Evolutionary conservation across 2,113 vertebrate genomes (phyloP), one percentile per base, ranked within the genome.

Genomic region (Bubo scandiacus): DNA sequence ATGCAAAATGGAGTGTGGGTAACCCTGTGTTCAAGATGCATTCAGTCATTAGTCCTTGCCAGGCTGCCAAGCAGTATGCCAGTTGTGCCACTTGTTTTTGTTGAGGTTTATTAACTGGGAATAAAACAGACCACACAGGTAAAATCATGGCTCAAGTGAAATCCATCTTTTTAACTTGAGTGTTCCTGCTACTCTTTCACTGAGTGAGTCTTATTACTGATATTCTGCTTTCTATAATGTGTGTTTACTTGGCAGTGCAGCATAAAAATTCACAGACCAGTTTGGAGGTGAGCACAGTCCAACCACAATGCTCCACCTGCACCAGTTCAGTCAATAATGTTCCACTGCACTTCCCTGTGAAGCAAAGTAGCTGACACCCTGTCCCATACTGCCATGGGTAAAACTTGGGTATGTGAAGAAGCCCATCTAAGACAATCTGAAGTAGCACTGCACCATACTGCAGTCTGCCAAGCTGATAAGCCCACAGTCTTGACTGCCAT

Each of bases 401-500:
- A 81, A 90, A 49, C 30, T 71, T 34, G 59, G 30, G 0, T 42
- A 20, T 30, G 12, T 70, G 70, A 85, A 90, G 4, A 2, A 90
- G 66, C 38, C 18, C 66, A 30, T 51, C 66, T 57, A 80, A 81
- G 71, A 62, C 3, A 1, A 87, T 62, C 38, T 3, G 4, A 86
- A 82, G 71, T 49, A 91, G 25, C 62, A 49, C 32, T 54, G 57
- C 54, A 51, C 74, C 54, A 43, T 67, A 57, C 49, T 94, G 70
- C 52, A 75, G 78, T 82, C 84, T 95, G 78, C 36, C 84, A 90
- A 77, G 74, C 49, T 90, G 84, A 82, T 90, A 79, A 91, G 6
- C 70, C 90, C 45, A 68, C 94, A 92, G 87, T 85, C 89, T 92
- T 95, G 89, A 92, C 93, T 96, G 86, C 49, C 91, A 94, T 94